phyloP scores from a whole-genome alignment of 2,888 invertebrate genomes.

The Rhimphoctona megacephalus region DNA sequence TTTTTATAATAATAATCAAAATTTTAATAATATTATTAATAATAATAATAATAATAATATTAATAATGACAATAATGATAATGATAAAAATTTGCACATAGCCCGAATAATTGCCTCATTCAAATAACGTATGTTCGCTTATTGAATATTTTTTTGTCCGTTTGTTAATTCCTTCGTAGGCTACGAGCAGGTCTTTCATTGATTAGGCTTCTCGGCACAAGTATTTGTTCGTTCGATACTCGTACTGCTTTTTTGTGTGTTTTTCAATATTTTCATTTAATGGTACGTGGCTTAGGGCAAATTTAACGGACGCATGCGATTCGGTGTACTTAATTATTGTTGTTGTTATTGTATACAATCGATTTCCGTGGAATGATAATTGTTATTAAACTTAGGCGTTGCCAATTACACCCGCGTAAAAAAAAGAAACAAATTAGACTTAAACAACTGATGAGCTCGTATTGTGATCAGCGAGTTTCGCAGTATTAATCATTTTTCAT shows the following conservation, averaged over 20 bases:
- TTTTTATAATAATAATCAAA: constrained; percentile 27
- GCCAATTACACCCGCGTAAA: constrained; percentile 22
- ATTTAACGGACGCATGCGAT: constrained; percentile 44
- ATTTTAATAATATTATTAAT: constrained; percentile 10
- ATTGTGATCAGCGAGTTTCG: constrained; percentile 47
- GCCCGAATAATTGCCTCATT: constrained; percentile 43
- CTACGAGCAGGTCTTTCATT: constrained; percentile 57
- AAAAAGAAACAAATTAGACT: constrained; percentile 24
- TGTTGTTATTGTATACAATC: constrained; percentile 9
- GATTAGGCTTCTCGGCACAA: constrained; percentile 63
- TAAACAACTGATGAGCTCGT: constrained; percentile 48
- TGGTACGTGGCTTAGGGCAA: constrained; percentile 44
- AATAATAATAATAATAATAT: too few relatives aligned
- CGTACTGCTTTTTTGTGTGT: constrained; percentile 15
- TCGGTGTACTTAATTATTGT: constrained; percentile 43
- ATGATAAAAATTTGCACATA: constrained; percentile 15
- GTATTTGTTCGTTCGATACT: not conserved
- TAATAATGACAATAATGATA: too few relatives aligned
- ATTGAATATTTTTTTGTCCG: constrained; percentile 16
- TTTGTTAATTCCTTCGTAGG: constrained; percentile 56
- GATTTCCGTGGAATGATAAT: constrained; percentile 19
- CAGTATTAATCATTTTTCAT: constrained; percentile 33
- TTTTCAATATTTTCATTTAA: constrained; percentile 3
- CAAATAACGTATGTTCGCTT: not conserved
- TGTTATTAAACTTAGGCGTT: constrained; percentile 31